Evolutionary conservation across 2,113 vertebrate species (phyloP), one percentile per base, ranked within the genome.

Genomic region (Seriola dumerili): DNA sequence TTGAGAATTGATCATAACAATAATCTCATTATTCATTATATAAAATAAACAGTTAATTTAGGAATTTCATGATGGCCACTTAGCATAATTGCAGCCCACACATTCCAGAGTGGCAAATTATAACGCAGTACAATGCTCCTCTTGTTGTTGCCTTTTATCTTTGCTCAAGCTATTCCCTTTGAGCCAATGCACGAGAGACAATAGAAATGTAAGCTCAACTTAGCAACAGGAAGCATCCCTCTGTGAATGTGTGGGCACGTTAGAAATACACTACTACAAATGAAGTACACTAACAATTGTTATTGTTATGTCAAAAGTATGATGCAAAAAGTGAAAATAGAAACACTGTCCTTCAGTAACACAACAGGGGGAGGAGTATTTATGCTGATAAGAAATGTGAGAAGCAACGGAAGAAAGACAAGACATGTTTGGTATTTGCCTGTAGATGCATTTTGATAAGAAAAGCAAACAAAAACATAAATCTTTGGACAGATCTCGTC

Each of bases 191-290:
- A 77, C 89, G 40, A 16, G 83, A 88, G 88, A 94, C 90, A 85
- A 93, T 71, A 58, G 83, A 70, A 86, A 91, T 86, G 83, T 59
- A 72, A 85, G 66, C 88, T 80, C 69, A 84, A 85, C n/a, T 92
- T 84, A 90, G 88, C 89, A 93, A 92, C 89, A 92, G 88, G 88
- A 93, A 92, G 74, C 89, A 50, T 89, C 86, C 50, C 80, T 81
- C n/a, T 44, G 68, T 59, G 77, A 86, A 84, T 32, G 42, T 55
- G 74, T 29, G 8, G 58, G 86, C 80, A 70, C 52, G 5, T 66
- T 71, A 7, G 42, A 68, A 23, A 86, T 64, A 76, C 63, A 57
- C 63, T 40, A 44, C 48, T 25, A 70, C 69, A 73, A 64, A 55
- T 63, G 29, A 76, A 48, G 64, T 62, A 79, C 54, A 70, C 68